Percentiles rank a stretch among this genome's conserved stretches.
Conservation (phyloP, 2,113 vertebrate species). For the Paraplagusia blochii region DNA sequence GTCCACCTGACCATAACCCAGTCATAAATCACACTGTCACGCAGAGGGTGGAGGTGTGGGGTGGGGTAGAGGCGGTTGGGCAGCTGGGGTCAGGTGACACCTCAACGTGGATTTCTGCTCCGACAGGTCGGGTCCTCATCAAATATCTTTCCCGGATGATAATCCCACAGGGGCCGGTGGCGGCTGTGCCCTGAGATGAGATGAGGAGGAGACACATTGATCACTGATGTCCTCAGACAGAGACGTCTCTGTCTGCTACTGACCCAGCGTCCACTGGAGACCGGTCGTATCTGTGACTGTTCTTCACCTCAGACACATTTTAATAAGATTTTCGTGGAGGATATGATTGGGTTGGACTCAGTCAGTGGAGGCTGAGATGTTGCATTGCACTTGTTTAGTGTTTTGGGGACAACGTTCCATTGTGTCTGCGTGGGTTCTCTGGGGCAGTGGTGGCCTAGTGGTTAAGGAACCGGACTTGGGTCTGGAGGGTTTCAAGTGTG, state of each 20-base stretch:
- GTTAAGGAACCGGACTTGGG: too few relatives aligned
- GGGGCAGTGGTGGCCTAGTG: too few relatives aligned
- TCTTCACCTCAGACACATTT: too few relatives aligned
- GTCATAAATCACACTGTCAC: slow-evolving; percentile 62
- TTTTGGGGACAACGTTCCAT: too few relatives aligned
- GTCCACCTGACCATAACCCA: slow-evolving; percentile 37
- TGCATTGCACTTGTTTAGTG: too few relatives aligned
- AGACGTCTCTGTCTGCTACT: not conserved
- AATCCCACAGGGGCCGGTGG: slow-evolving; percentile 35
- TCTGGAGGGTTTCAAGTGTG: too few relatives aligned
- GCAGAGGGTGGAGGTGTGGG: slow-evolving; percentile 49
- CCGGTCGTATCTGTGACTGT: too few relatives aligned
- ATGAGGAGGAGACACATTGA: slow-evolving; percentile 28
- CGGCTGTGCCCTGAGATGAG: slow-evolving; percentile 5
- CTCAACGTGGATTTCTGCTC: slow-evolving; percentile 17
- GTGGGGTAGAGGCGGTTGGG: slow-evolving; percentile 40
- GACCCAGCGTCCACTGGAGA: slow-evolving; percentile 2
- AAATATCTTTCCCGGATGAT: slow-evolving; percentile 41
- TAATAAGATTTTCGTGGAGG: too few relatives aligned
- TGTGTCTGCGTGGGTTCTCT: too few relatives aligned
- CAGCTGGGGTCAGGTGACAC: slow-evolving; percentile 17
- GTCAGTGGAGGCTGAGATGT: too few relatives aligned
- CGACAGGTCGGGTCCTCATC: slow-evolving; percentile 34
- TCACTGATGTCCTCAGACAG: slow-evolving; percentile 17
- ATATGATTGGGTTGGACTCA: too few relatives aligned